Conservation (phyloP, 2,888 invertebrate genomes). For the Pyrrhia umbra region DNA sequence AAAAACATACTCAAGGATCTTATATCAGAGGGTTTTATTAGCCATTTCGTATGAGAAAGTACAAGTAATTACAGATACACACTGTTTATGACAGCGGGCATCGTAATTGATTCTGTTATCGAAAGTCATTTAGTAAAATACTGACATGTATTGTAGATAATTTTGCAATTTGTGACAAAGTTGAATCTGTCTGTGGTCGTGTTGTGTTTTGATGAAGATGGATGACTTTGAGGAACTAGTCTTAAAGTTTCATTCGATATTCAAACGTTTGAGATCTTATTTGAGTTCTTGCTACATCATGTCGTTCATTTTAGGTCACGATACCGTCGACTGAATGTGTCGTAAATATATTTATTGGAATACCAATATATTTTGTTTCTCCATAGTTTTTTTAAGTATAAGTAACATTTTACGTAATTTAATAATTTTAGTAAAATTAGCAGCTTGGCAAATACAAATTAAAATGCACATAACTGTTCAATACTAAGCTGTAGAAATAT, state of each 20-base stretch:
- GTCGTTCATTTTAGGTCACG: neutral
- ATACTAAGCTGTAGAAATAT: neutral
- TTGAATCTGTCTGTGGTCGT: neutral
- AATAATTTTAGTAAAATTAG: no score
- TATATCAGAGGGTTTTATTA: constrained; percentile 26
- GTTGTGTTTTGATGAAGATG: neutral
- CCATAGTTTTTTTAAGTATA: no score
- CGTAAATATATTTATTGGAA: neutral
- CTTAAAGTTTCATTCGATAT: neutral
- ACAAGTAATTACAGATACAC: constrained; percentile 21
- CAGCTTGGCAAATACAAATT: no score
- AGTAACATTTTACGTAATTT: no score
- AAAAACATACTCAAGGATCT: constrained; percentile 7
- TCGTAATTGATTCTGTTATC: constrained; percentile 29
- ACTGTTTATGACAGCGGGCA: constrained; percentile 1
- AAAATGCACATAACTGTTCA: no score
- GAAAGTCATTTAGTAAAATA: constrained; percentile 7
- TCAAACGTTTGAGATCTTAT: neutral
- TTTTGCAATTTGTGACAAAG: constrained; percentile 1
- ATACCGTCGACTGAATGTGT: neutral
- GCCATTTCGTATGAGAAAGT: constrained; percentile 23
- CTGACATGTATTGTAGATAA: constrained; percentile 4
- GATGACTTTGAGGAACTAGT: neutral
- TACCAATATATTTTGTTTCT: neutral
- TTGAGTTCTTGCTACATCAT: neutral